These are phyloP conservation scores for Polyodon spathula DNA, from an alignment of 2,113 vertebrate species.

Conservation along the genomic window DNA sequence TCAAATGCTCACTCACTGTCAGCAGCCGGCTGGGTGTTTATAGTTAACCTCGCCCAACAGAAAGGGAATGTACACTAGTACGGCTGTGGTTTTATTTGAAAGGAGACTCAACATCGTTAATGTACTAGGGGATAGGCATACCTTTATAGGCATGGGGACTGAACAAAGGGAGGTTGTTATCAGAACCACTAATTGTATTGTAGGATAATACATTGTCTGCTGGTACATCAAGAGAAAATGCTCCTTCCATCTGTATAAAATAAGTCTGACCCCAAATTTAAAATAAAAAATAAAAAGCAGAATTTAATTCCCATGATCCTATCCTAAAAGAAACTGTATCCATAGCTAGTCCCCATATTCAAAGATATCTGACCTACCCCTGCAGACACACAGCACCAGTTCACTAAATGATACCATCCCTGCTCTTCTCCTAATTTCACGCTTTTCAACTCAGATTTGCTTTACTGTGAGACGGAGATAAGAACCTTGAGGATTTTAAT, in stretches of 20 bases:
- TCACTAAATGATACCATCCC: slow-evolving; percentile 82
- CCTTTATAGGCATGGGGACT: too few relatives aligned
- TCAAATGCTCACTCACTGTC: too few relatives aligned
- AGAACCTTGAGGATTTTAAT: slow-evolving; percentile 81
- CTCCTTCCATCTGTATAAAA: too few relatives aligned
- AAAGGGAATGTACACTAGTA: too few relatives aligned
- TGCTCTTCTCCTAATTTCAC: slow-evolving; percentile 88
- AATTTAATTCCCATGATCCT: slow-evolving; percentile 30
- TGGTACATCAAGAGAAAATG: too few relatives aligned
- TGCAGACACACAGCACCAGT: slow-evolving; percentile 68
- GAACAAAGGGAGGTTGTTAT: too few relatives aligned
- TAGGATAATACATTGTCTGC: not conserved
- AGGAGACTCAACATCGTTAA: too few relatives aligned
- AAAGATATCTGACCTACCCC: slow-evolving; percentile 63
- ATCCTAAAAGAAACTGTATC: slow-evolving; percentile 61
- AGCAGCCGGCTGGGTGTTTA: too few relatives aligned
- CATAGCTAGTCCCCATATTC: slow-evolving; percentile 59
- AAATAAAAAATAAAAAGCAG: slow-evolving; percentile 22
- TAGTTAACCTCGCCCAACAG: too few relatives aligned
- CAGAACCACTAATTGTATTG: too few relatives aligned
- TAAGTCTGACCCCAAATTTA: slow-evolving; percentile 32
- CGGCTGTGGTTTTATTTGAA: too few relatives aligned
- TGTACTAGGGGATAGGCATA: too few relatives aligned
- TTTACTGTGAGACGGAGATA: slow-evolving; percentile 90
- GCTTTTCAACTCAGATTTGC: slow-evolving; percentile 93